phyloP scores from a whole-genome alignment of 2,113 vertebrate species.

The Tenrec ecaudatus region DNA sequence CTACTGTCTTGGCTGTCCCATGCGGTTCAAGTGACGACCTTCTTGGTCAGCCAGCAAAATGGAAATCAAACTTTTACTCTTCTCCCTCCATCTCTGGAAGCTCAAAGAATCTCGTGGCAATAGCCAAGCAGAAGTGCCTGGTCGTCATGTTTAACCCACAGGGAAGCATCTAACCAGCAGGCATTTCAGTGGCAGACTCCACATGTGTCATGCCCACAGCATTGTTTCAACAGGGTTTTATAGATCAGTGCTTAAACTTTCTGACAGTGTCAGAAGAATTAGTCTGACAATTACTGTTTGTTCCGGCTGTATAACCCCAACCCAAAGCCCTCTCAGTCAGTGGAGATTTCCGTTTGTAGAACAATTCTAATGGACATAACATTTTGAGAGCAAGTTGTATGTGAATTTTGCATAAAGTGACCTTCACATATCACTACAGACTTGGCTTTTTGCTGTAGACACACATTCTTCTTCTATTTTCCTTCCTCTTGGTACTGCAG shows the following conservation, averaged over 20 bases:
- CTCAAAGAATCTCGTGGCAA: background rate
- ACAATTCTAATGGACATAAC: conserved; percentile 46
- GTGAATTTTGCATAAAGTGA: conserved; percentile 66
- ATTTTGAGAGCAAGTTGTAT: conserved; percentile 58
- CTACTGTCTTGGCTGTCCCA: background rate
- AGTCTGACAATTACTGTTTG: conserved; percentile 13
- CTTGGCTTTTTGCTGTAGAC: conserved; percentile 42
- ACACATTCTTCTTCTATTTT: background rate
- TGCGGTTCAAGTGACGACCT: background rate
- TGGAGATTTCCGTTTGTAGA: background rate
- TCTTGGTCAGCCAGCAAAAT: background rate
- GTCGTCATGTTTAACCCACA: conserved; percentile 13
- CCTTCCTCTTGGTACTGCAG: conserved; percentile 13
- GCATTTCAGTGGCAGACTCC: conserved; percentile 31
- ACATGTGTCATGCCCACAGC: background rate
- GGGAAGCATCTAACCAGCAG: background rate
- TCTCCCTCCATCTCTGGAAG: background rate
- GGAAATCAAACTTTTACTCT: background rate
- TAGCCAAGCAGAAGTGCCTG: background rate
- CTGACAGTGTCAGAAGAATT: background rate
- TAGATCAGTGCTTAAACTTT: background rate
- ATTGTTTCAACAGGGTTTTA: conserved; percentile 2
- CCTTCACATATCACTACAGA: conserved; percentile 61
- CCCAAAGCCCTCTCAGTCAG: conserved; percentile 67
- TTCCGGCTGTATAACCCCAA: conserved; percentile 58